These are phyloP conservation scores for Bursaphelenchus mucronatus DNA, from an alignment of 1,140 invertebrate species.

Conservation along the genomic window DNA sequence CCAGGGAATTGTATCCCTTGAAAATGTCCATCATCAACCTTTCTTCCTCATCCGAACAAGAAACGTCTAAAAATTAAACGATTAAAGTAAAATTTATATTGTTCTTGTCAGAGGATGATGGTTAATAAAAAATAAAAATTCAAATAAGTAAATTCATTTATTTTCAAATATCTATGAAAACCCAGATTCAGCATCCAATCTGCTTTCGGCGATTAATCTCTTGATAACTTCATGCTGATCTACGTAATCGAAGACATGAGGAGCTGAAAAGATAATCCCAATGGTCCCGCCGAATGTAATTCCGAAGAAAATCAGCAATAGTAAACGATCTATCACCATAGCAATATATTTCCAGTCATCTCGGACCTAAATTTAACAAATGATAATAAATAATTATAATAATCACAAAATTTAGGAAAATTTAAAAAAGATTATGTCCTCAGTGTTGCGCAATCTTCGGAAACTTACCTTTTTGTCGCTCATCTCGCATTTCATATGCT, in stretches of 20 bases:
- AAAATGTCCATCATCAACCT: constrained; percentile 90
- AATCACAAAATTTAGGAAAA: no score
- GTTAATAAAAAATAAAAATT: no score
- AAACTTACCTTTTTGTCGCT: constrained; percentile 80
- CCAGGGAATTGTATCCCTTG: constrained; percentile 95
- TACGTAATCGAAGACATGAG: constrained; percentile 97
- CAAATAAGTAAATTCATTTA: no score
- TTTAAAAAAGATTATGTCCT: no score
- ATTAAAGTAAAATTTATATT: background rate
- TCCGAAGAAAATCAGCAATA: constrained; percentile 92
- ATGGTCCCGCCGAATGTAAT: constrained; percentile 90
- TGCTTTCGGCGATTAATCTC: constrained; percentile 13
- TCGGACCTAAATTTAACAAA: constrained; percentile 72
- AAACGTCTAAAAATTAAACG: constrained; percentile 16
- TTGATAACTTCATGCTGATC: constrained; percentile 69
- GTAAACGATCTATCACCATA: constrained; percentile 94
- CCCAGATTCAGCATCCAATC: constrained; percentile 1
- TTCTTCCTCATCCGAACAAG: constrained; percentile 82
- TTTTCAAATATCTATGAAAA: background rate
- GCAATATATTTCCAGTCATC: constrained; percentile 99
- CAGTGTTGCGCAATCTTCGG: background rate
- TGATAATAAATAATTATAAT: no score
- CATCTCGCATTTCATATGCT: constrained; percentile 62
- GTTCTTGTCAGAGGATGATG: no score
- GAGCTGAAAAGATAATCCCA: constrained; percentile 95